Evolutionary conservation across 2,113 vertebrate species (phyloP).

Genomic region (Chaetodon auriga): DNA sequence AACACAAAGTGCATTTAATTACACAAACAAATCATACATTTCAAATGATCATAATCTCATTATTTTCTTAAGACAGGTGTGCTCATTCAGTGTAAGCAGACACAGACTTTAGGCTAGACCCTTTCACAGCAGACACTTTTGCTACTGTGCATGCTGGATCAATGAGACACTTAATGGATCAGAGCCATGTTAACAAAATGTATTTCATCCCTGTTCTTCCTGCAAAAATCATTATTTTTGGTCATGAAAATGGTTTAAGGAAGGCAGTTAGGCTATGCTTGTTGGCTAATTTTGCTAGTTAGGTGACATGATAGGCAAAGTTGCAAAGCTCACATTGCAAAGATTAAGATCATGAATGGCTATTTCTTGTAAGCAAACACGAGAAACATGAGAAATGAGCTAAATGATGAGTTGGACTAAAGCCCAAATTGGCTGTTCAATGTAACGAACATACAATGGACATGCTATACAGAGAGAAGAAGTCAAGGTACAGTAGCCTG

Average conservation of each 20-base stretch:
- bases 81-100: neutral
- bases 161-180: neutral
- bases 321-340: neutral
- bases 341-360: neutral
- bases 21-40: neutral
- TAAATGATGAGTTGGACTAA: neutral
- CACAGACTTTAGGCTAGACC: neutral
- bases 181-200: neutral
- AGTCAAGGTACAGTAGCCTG: neutral
- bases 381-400: neutral
- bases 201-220: neutral
- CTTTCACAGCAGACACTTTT: neutral
- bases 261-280: neutral
- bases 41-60: neutral
- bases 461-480: too few species aligned
- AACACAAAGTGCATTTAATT: neutral
- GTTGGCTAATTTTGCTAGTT: neutral
- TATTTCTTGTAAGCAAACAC: neutral
- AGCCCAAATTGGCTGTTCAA: neutral
- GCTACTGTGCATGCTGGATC: neutral
- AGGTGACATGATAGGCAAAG: neutral
- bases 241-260: neutral
- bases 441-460: neutral
- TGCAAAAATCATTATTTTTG: neutral
- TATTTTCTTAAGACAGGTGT: neutral